phyloP scores from a whole-genome alignment of 2,113 vertebrate species.

The Catharus bicknelli region DNA sequence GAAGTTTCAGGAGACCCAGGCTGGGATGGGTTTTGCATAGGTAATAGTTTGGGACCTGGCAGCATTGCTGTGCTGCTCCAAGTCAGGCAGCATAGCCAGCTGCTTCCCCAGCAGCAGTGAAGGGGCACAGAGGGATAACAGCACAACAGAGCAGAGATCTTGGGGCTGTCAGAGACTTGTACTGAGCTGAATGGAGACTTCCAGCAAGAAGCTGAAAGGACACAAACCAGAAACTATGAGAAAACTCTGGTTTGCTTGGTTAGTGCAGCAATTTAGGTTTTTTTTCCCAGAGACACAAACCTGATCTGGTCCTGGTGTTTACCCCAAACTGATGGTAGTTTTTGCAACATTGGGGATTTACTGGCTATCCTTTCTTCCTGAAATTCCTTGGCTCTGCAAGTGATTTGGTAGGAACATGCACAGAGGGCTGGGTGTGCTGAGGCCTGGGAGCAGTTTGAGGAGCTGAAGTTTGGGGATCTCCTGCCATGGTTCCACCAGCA shows the following conservation, averaged over 20 bases:
- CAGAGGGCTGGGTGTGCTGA: background rate
- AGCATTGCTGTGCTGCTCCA: background rate
- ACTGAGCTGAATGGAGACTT: background rate
- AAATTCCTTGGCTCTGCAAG: background rate
- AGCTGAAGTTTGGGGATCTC: background rate
- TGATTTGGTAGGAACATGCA: background rate
- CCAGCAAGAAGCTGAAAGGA: background rate
- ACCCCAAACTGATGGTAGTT: background rate
- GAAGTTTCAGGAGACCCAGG: background rate
- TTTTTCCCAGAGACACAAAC: background rate
- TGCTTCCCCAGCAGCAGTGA: background rate
- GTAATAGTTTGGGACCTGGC: background rate
- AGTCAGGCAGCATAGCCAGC: background rate
- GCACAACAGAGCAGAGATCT: background rate
- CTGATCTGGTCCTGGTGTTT: background rate
- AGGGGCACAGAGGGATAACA: background rate
- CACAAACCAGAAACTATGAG: background rate
- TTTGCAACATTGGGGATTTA: background rate
- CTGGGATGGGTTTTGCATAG: background rate
- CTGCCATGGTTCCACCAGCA: background rate
- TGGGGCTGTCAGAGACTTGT: background rate
- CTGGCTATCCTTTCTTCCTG: background rate
- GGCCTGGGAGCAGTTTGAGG: background rate
- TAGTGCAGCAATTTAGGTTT: rapidly evolving
- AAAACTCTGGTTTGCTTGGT: background rate